Evolutionary conservation across 2,113 vertebrate species (phyloP).

Genomic region (Lepisosteus oculatus): DNA sequence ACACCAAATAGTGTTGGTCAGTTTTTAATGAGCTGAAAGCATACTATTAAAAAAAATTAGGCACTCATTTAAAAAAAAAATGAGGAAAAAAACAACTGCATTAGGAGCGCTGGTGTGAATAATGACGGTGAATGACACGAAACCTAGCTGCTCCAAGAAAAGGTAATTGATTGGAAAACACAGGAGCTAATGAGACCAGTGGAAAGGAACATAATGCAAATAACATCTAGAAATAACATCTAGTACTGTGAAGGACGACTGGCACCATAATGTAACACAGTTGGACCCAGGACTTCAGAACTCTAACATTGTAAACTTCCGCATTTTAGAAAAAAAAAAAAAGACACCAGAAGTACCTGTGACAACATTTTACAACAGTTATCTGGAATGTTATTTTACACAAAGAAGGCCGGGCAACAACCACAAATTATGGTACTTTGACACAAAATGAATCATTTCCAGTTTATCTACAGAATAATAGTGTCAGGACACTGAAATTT

Average conservation of each 20-base stretch:
- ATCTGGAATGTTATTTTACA: slow-evolving; percentile 33
- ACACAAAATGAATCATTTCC: slow-evolving; percentile 10
- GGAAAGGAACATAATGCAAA: neutral
- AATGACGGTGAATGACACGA: neutral
- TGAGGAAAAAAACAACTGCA: neutral
- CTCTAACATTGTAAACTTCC: slow-evolving; percentile 1
- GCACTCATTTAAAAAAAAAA: slow-evolving; percentile 6
- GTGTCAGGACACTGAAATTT: neutral
- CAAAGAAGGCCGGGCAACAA: slow-evolving; percentile 21
- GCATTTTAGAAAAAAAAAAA: slow-evolving; percentile 32
- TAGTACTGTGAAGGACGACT: slow-evolving; percentile 14
- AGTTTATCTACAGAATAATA: slow-evolving; percentile 12
- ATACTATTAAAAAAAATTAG: neutral
- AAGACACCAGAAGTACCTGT: slow-evolving; percentile 30
- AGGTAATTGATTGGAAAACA: no score
- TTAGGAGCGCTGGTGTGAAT: neutral
- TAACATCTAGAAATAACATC: slow-evolving; percentile 13
- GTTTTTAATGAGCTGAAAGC: neutral
- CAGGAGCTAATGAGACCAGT: no score
- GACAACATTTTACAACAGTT: slow-evolving; percentile 42
- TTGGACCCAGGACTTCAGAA: slow-evolving; percentile 4
- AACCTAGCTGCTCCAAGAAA: neutral
- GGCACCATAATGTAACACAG: slow-evolving; percentile 9
- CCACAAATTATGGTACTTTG: slow-evolving; percentile 18
- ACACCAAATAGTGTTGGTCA: neutral